Base-by-base conservation (phyloP, 1,140 invertebrate species). In the Lysiphlebus fabarum region DNA sequence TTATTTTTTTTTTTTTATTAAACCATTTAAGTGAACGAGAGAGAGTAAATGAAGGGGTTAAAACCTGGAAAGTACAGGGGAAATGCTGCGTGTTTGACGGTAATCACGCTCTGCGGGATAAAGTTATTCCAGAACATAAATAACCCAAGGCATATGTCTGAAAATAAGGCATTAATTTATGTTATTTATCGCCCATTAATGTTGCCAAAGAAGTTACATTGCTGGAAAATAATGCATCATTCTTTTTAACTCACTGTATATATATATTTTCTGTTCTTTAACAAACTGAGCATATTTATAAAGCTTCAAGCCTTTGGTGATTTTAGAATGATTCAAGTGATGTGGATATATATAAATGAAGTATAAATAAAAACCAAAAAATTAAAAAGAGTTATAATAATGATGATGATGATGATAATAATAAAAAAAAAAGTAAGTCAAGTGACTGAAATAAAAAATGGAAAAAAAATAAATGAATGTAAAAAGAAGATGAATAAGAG, bases 141-240 rank as follows among this genome's bases (percentile, higher is more conserved):
- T 77, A 77, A 77, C 73, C 70, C 17, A 37, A 51, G 68, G 71
- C 70, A 73, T 26, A 26, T 72, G 74, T 75, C 75, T 73, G 69
- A 74, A 51, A 74, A 72, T 75, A 75, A 77, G 72, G 75, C 75
- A 77, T 77, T 77, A 77, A 77, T 77, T 77, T 76, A 75, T 75
- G 74, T 77, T 77, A 77, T 77, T 77, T 77, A 77, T 77, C 72
- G 74, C 67, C 75, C 73, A 76, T 77, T 77, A 77, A 26, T 69
- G 73, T 70, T 62, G 72, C 70, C 11, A 72, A 73, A 75, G 73
- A 76, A 76, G 75, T 70, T 73, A 72, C 74, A 70, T 70, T 71
- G 70, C 65, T 66, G 74, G 74, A 72, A 75, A 77, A 77, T 76
- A 76, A 74, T 77, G 73, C 74, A 76, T 75, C 73, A 77, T 77